phyloP scores from a whole-genome alignment of 2,113 vertebrate species.

The Drymodes brunneopygia region DNA sequence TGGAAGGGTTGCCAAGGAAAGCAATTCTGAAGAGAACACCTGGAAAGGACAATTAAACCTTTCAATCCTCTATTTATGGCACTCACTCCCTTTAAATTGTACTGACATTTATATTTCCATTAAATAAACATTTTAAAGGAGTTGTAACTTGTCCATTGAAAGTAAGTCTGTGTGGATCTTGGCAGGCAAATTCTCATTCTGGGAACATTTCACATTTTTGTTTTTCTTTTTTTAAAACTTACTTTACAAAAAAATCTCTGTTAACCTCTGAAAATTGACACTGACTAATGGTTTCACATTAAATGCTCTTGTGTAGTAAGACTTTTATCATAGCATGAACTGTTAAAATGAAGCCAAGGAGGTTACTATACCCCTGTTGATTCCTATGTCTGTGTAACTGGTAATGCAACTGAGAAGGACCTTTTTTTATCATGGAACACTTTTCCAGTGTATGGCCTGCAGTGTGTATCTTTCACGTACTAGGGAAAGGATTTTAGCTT shows the following conservation, averaged over 20 bases:
- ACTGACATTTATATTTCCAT: slow-evolving; percentile 52
- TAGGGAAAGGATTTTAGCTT: slow-evolving; percentile 12
- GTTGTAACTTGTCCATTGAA: slow-evolving; percentile 58
- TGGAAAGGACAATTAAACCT: slow-evolving; percentile 31
- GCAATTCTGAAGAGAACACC: slow-evolving; percentile 24
- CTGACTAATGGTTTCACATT: background rate
- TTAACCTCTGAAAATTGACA: background rate
- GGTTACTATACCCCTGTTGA: background rate
- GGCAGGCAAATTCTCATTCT: slow-evolving; percentile 18
- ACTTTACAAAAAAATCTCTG: background rate
- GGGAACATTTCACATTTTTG: background rate
- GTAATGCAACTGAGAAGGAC: background rate
- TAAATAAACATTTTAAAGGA: slow-evolving; percentile 57
- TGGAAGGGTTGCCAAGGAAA: slow-evolving; percentile 17
- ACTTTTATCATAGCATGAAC: background rate
- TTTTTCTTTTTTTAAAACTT: background rate
- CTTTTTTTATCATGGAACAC: background rate
- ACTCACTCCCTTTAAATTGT: background rate
- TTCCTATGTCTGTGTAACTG: background rate
- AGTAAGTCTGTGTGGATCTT: slow-evolving; percentile 45
- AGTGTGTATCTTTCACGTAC: background rate
- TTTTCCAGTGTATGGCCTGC: background rate
- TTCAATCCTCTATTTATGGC: background rate
- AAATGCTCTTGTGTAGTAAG: background rate
- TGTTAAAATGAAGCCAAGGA: background rate